Evolutionary conservation across 1,140 invertebrate species (phyloP).

Genomic region (Drosophila hydei): DNA sequence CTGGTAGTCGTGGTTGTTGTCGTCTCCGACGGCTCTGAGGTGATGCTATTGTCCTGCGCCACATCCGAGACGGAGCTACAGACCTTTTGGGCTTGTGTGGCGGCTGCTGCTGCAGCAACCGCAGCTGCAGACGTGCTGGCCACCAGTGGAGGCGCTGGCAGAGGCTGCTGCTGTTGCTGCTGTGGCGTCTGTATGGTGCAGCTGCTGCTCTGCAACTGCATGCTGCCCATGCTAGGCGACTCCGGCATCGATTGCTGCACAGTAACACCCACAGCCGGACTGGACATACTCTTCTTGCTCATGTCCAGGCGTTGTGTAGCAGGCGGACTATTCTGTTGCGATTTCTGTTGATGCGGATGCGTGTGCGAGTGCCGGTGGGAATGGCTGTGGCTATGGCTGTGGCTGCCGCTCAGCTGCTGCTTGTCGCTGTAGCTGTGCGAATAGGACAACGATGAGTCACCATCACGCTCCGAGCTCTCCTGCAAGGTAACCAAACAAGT

Average conservation of each 20-base stretch:
- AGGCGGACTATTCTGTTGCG: constrained; percentile 73
- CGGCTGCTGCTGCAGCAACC: constrained; percentile 18
- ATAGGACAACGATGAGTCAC: constrained; percentile 77
- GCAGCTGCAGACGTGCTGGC: constrained; percentile 42
- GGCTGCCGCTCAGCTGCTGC: constrained; percentile 51
- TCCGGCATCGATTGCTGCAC: constrained; percentile 71
- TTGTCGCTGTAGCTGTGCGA: constrained; percentile 79
- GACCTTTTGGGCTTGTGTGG: constrained; percentile 38
- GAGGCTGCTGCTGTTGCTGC: constrained; percentile 45
- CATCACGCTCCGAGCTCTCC: constrained; percentile 77
- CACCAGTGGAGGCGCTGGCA: constrained; percentile 33
- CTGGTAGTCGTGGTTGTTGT: constrained; percentile 83
- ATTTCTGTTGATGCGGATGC: constrained; percentile 48
- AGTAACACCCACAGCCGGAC: constrained; percentile 69
- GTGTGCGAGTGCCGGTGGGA: constrained; percentile 39
- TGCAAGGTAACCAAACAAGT: constrained; percentile 11
- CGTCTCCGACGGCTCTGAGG: constrained; percentile 81
- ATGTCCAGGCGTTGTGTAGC: constrained; percentile 72
- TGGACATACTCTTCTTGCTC: constrained; percentile 82
- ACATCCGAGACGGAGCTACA: constrained; percentile 49
- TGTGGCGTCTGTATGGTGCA: constrained; percentile 78
- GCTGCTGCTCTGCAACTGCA: constrained; percentile 71
- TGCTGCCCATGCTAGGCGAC: constrained; percentile 78
- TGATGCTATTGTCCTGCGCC: constrained; percentile 81
- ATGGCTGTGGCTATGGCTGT: constrained; percentile 30